phyloP scores from a whole-genome alignment of 2,113 vertebrate genomes.

The Physeter macrocephalus region DNA sequence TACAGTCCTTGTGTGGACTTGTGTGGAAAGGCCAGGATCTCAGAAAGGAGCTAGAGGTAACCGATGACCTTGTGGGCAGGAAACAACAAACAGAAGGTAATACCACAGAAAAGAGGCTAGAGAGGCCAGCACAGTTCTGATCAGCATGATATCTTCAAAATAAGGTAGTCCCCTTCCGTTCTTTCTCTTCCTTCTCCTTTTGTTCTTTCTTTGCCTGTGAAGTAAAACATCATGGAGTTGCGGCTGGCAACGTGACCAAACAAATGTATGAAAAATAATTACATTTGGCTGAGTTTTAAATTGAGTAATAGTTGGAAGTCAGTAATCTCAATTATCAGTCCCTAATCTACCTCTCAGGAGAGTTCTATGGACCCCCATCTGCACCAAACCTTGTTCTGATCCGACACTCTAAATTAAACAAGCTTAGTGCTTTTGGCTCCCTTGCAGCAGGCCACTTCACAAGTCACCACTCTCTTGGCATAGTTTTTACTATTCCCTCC shows the following conservation, averaged over 20 bases:
- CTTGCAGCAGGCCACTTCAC: slow-evolving; percentile 47
- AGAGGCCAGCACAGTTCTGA: not conserved
- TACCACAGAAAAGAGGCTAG: not conserved
- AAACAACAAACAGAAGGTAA: not conserved
- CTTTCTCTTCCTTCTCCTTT: not conserved
- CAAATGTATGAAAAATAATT: slow-evolving; percentile 44
- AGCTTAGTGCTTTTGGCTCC: slow-evolving; percentile 22
- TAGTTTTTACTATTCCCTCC: slow-evolving; percentile 54
- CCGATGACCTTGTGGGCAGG: not conserved
- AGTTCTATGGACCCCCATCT: not conserved
- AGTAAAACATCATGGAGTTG: not conserved
- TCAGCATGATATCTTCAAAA: not conserved
- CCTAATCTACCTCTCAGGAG: not conserved
- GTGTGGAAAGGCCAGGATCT: not conserved
- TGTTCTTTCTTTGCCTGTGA: not conserved
- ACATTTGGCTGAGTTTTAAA: slow-evolving; percentile 43
- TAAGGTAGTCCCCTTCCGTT: not conserved
- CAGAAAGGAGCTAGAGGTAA: not conserved
- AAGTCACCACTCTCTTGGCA: slow-evolving; percentile 52
- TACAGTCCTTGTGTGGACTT: not conserved
- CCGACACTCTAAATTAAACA: slow-evolving; percentile 29
- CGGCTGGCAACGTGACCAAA: slow-evolving; percentile 7
- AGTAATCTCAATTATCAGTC: slow-evolving; percentile 27
- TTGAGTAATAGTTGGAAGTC: slow-evolving; percentile 22
- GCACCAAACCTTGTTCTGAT: not conserved